Evolutionary conservation across 2,797 vertebrate species (phyloP).

Genomic region (Neomorphus geoffroyi): DNA sequence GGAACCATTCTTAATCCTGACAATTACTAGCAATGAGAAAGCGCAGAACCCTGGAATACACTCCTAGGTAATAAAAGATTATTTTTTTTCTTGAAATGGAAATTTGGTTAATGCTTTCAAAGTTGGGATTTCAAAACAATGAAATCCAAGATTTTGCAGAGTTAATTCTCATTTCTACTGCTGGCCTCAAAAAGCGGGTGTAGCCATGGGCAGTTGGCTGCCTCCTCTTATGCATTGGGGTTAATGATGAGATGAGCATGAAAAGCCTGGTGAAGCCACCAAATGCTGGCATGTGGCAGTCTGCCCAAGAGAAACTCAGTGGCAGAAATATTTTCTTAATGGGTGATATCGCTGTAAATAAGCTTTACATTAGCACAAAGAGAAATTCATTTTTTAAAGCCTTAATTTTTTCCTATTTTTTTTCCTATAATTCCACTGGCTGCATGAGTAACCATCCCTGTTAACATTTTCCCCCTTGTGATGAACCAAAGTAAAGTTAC

Average conservation of each 20-base stretch:
- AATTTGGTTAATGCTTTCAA: neutral
- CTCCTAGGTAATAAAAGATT: neutral
- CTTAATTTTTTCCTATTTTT: neutral
- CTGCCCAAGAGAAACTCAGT: neutral
- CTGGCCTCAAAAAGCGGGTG: neutral
- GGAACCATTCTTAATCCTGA: slow-evolving; percentile 7
- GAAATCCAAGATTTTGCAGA: neutral
- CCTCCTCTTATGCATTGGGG: neutral
- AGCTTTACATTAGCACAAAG: neutral
- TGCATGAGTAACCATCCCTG: neutral
- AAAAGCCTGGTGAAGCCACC: slow-evolving; percentile 1
- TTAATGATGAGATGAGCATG: slow-evolving; percentile 11
- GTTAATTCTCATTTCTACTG: neutral
- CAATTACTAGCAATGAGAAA: neutral
- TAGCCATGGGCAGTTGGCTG: neutral
- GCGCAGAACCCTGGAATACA: slow-evolving; percentile 30
- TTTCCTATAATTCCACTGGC: neutral
- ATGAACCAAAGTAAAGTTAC: neutral
- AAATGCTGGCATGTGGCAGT: neutral
- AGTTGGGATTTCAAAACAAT: neutral
- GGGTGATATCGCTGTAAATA: neutral
- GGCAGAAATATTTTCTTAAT: neutral
- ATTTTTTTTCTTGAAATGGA: neutral
- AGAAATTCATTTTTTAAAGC: neutral
- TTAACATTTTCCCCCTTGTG: neutral